Evolutionary conservation across 2,797 vertebrate genomes (phyloP).

Genomic region (Myioborus melanocephalus): DNA sequence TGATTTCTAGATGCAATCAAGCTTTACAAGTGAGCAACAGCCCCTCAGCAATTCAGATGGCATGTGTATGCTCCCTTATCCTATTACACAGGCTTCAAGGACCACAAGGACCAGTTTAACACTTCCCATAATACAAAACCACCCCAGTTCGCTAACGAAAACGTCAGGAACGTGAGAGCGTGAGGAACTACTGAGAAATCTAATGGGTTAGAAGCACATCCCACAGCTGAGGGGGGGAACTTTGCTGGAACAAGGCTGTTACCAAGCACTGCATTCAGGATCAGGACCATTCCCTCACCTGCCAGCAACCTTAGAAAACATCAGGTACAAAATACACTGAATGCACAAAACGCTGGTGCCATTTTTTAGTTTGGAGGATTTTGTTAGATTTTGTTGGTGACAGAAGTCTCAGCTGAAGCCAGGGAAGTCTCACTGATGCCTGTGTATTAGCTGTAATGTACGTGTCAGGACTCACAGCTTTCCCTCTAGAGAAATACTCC

Average conservation of each 20-base stretch:
- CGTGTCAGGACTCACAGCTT: background rate
- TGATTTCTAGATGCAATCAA: conserved; percentile 65
- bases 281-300: background rate
- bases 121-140: background rate
- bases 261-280: background rate
- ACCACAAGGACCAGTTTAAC: conserved; percentile 40
- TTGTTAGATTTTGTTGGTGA: background rate
- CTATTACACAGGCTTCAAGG: conserved; percentile 22
- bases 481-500: conserved; percentile 3
- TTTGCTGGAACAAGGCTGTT: background rate
- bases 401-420: background rate
- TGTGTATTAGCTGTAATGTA: background rate
- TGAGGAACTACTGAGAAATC: background rate
- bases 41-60: conserved; percentile 29
- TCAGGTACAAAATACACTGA: background rate
- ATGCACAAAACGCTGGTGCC: background rate
- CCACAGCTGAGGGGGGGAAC: background rate
- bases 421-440: background rate
- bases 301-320: background rate
- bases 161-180: background rate
- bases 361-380: background rate
- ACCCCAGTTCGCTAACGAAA: background rate
- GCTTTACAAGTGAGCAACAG: conserved; percentile 51
- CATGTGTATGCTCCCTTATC: background rate
- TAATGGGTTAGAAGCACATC: background rate